phyloP scores from a whole-genome alignment of 2,888 invertebrate genomes.

The Cremastobaeus sp. region DNA sequence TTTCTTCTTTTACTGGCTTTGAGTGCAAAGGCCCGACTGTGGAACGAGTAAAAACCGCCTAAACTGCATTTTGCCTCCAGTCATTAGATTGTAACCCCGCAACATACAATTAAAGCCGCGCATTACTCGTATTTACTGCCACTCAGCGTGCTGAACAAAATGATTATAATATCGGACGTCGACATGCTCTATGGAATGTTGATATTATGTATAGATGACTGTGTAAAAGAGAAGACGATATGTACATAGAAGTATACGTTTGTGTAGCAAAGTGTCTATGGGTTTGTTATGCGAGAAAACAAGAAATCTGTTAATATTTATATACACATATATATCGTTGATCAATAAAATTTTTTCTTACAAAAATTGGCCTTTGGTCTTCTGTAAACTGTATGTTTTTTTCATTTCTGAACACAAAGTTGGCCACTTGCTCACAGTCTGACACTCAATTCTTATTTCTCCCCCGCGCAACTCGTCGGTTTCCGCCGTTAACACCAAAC shows the following conservation, averaged over 20 bases:
- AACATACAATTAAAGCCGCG: background rate
- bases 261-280: slow-evolving; percentile 72
- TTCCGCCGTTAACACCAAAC: no score
- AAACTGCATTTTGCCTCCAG: slow-evolving; percentile 21
- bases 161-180: slow-evolving; percentile 65
- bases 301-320: slow-evolving; percentile 71
- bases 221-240: slow-evolving; percentile 66
- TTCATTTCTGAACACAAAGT: slow-evolving; percentile 12
- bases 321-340: slow-evolving; percentile 71
- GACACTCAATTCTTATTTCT: no score
- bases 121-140: slow-evolving; percentile 20
- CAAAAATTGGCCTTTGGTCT: slow-evolving; percentile 75
- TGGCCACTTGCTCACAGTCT: background rate
- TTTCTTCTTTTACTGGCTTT: no score
- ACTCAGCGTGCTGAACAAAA: slow-evolving; percentile 51
- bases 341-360: slow-evolving; percentile 77
- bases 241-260: slow-evolving; percentile 72
- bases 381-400: slow-evolving; percentile 65
- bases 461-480: no score
- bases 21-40: slow-evolving; percentile 7
- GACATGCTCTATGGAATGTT: slow-evolving; percentile 73
- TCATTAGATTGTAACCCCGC: slow-evolving; percentile 13
- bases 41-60: slow-evolving; percentile 1
- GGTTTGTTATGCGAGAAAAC: slow-evolving; percentile 77
- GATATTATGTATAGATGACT: slow-evolving; percentile 70